A percentile compares a stretch with the other conserved stretches of the same genome.
Evolutionary conservation across 2,888 invertebrate genomes (phyloP).

Genomic region (Serrognathus titanus): DNA sequence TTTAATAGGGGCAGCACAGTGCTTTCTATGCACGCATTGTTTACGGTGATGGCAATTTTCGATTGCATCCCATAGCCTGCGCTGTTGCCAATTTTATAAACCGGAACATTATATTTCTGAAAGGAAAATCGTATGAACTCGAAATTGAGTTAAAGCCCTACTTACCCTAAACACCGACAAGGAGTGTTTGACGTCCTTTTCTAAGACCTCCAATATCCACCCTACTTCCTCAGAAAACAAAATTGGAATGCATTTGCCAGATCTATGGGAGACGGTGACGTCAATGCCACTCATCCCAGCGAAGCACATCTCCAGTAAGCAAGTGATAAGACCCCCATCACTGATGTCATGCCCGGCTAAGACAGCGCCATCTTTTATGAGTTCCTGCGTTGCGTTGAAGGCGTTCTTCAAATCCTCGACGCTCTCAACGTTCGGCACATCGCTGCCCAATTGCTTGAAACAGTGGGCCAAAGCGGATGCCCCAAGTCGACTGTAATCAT

Average conservation of each 20-base stretch:
- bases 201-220: slow-evolving; percentile 73
- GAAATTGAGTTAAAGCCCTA: not conserved
- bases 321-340: slow-evolving; percentile 91
- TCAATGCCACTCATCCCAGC: slow-evolving; percentile 81
- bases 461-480: slow-evolving; percentile 93
- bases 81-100: slow-evolving; percentile 66
- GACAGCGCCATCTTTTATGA: slow-evolving; percentile 71
- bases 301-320: slow-evolving; percentile 94
- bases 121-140: slow-evolving; percentile 19
- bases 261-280: slow-evolving; percentile 58
- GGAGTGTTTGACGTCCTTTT: slow-evolving; percentile 56
- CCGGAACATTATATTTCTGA: slow-evolving; percentile 56
- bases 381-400: slow-evolving; percentile 79
- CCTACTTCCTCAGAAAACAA: slow-evolving; percentile 85
- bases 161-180: slow-evolving; percentile 57
- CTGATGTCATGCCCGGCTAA: slow-evolving; percentile 93
- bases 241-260: slow-evolving; percentile 60
- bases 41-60: slow-evolving; percentile 58
- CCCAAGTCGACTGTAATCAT: slow-evolving; percentile 74
- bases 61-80: slow-evolving; percentile 65
- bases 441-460: slow-evolving; percentile 73
- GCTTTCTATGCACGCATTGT: slow-evolving; percentile 60
- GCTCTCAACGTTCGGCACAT: slow-evolving; percentile 76
- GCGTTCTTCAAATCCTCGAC: slow-evolving; percentile 65
- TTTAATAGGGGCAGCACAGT: slow-evolving; percentile 67